Base-by-base conservation (phyloP, 92 coral and sea anemone species). In the Epizoanthus scotinus region DNA sequence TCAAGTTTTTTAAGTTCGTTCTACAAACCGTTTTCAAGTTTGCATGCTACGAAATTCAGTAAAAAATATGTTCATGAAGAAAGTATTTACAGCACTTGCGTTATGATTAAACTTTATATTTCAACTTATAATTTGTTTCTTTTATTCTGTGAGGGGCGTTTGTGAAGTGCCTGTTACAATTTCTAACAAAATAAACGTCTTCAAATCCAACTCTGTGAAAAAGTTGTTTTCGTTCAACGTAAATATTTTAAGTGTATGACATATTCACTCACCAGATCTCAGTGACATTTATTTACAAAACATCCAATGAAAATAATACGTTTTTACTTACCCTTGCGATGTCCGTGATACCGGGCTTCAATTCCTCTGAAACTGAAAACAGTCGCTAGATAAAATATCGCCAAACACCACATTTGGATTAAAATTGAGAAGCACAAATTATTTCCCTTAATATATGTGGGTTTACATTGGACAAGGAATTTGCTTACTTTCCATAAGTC, bases 341-440 rank as follows among this genome's bases (percentile, higher is more conserved):
- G 80, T 9, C 25, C 19, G 25, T 56, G 67, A 75, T 57, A 68
- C 2, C 68, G 58, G 3, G 55, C 54, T 2, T 75, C 68, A 7
- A 21, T 2, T 18, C 44, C 67, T 27, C 17, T n/a, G 61, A 75
- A 75, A 22, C 68, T 58, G 68, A 59, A 14, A 24, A 57, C 44
- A 53, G 68, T 67, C 28, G 68, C 22, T 3, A 75, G 19, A 21
- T 59, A 59, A 14, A 75, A 31, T 12, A 58, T 59, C 26, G 38
- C 68, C 6, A 75, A 58, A 75, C 49, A 36, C 81, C 81, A 75
- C 81, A 75, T 74, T 58, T 36, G 17, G 40, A 44, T 44, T 44
- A 20, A 75, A 8, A 25, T n/a, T 10, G 57, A 75, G 25, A 36
- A 20, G 42, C 66, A 12, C 56, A 20, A 36, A 17, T 44, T 7